phyloP scores from a whole-genome alignment of 2,113 vertebrate genomes.

The Atrichornis clamosus region DNA sequence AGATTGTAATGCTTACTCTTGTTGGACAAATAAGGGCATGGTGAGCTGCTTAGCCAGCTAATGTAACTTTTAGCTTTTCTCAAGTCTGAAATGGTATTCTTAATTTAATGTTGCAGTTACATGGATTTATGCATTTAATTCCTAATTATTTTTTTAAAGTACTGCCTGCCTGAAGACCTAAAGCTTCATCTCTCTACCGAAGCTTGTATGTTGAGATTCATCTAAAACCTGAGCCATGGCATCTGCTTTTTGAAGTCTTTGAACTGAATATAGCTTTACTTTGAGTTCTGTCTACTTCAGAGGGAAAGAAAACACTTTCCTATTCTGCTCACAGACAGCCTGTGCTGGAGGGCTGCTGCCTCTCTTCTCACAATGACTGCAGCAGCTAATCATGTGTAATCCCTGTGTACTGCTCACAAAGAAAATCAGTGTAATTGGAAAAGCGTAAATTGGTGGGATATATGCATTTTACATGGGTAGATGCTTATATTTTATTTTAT shows the following conservation, averaged over 20 bases:
- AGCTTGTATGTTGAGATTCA: not conserved
- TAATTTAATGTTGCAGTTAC: not conserved
- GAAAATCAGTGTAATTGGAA: not conserved
- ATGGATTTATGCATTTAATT: constrained; percentile 8
- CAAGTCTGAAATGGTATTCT: not conserved
- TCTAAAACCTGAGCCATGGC: constrained; percentile 2
- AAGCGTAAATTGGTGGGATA: not conserved
- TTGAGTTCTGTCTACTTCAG: constrained; percentile 29
- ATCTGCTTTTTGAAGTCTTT: constrained; percentile 39
- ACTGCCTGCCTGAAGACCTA: not conserved
- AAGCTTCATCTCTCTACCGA: not conserved
- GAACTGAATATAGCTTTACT: constrained; percentile 20
- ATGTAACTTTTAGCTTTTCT: not conserved
- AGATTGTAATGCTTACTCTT: not conserved
- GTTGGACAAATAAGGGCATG: not conserved
- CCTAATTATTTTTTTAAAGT: constrained; percentile 3
- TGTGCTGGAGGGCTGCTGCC: constrained; percentile 17
- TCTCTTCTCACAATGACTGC: not conserved
- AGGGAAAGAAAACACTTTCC: not conserved
- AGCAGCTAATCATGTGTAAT: constrained; percentile 41
- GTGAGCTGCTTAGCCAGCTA: not conserved
- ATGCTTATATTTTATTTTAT: not conserved
- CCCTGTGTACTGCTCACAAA: not conserved
- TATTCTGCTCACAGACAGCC: constrained; percentile 27
- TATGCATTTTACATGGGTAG: not conserved